Evolutionary conservation across 2,113 vertebrate species (phyloP).

Genomic region (Campylorhamphus procurvoides): DNA sequence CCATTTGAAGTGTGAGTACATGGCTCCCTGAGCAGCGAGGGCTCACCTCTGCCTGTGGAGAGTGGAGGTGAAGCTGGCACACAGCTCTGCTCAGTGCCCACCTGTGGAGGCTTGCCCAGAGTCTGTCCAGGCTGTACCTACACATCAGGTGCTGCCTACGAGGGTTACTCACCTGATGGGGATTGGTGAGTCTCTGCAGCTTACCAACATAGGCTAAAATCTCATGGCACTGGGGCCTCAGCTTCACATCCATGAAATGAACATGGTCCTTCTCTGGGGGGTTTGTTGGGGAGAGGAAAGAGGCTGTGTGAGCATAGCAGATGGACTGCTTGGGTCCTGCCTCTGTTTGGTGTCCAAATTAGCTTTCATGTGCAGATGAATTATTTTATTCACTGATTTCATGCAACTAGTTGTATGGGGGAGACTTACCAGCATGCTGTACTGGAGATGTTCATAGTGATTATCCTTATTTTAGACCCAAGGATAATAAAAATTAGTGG

Average conservation of each 20-base stretch:
- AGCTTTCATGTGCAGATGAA: neutral
- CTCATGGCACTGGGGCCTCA: rapidly evolving
- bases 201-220: neutral
- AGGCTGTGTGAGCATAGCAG: neutral
- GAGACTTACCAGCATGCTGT: neutral
- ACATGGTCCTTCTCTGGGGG: rapidly evolving
- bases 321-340: neutral
- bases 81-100: neutral
- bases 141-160: rapidly evolving
- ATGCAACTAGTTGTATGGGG: neutral
- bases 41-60: rapidly evolving
- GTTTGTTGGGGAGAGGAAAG: neutral
- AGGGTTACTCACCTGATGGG: neutral
- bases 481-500: neutral
- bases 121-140: rapidly evolving
- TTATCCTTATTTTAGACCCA: neutral
- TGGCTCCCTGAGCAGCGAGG: neutral
- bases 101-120: neutral
- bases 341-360: neutral
- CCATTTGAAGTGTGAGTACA: neutral
- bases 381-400: neutral
- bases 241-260: neutral
- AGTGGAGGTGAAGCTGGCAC: neutral
- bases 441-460: rapidly evolving
- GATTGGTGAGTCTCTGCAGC: rapidly evolving